A percentile compares a stretch with the other conserved stretches of the same genome.
Evolutionary conservation across 2,113 vertebrate genomes (phyloP).

Genomic region (Xiphorhynchus elegans): DNA sequence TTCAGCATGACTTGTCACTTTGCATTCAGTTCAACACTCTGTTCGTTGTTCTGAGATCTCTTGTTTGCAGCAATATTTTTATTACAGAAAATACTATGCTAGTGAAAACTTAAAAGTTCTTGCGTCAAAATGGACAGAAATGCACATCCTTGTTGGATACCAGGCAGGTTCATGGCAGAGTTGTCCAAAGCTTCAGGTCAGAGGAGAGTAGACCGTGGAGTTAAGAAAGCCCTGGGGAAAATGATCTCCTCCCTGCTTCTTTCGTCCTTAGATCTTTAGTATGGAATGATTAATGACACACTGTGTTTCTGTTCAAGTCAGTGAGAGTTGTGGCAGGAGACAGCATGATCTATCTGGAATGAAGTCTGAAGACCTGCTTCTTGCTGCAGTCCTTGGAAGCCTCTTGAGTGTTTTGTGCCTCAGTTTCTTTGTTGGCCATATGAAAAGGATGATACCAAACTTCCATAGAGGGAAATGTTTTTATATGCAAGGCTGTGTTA

Average conservation of each 20-base stretch:
- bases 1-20: slow-evolving; percentile 20
- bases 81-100: slow-evolving; percentile 42
- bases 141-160: background rate
- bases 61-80: slow-evolving; percentile 53
- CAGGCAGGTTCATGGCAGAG: slow-evolving; percentile 11
- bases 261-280: background rate
- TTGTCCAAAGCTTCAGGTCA: slow-evolving; percentile 28
- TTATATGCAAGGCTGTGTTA: background rate
- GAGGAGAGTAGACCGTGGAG: background rate
- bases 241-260: background rate
- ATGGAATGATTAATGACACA: background rate
- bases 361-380: slow-evolving; percentile 6
- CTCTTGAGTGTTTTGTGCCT: background rate
- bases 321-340: background rate
- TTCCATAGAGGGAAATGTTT: background rate
- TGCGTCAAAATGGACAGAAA: slow-evolving; percentile 12
- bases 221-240: background rate
- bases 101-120: slow-evolving; percentile 27
- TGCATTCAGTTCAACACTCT: background rate
- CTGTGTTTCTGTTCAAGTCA: slow-evolving; percentile 16
- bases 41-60: slow-evolving; percentile 11
- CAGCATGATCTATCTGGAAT: background rate
- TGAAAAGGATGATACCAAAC: background rate
- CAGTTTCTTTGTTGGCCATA: background rate
- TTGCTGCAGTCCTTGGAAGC: background rate